These are phyloP conservation scores for Altica lythri DNA, from an alignment of 2,888 invertebrate genomes.

Conservation along the genomic window DNA sequence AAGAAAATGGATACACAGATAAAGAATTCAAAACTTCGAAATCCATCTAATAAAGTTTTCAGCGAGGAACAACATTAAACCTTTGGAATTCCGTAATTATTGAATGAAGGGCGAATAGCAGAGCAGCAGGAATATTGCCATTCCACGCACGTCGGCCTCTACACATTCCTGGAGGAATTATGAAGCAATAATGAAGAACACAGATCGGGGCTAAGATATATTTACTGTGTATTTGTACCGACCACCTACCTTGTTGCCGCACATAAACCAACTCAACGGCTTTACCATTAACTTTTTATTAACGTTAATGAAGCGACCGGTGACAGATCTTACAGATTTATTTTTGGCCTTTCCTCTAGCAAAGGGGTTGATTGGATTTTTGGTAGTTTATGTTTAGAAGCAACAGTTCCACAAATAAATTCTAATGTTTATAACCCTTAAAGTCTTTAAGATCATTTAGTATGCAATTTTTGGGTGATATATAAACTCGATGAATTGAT, in stretches of 20 bases:
- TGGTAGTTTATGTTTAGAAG: too few species aligned
- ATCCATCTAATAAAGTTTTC: constrained; percentile 30
- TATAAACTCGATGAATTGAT: too few species aligned
- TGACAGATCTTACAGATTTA: constrained; percentile 33
- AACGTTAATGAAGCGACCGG: constrained; percentile 34
- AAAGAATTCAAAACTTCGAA: constrained; percentile 18
- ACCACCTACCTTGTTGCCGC: constrained; percentile 48
- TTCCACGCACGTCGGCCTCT: constrained; percentile 50
- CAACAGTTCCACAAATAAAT: too few species aligned
- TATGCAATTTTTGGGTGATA: too few species aligned
- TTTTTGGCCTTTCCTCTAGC: constrained; percentile 16
- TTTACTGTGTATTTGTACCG: constrained; percentile 38
- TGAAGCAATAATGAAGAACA: constrained; percentile 56
- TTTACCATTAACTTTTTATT: constrained; percentile 37
- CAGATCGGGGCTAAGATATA: constrained; percentile 51
- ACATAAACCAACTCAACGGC: constrained; percentile 46
- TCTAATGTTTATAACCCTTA: too few species aligned
- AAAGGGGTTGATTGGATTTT: constrained; percentile 12
- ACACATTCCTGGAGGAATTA: constrained; percentile 54
- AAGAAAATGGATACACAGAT: too few species aligned
- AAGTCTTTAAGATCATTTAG: too few species aligned
- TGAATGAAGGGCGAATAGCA: constrained; percentile 40
- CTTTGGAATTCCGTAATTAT: constrained; percentile 43
- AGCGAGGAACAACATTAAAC: constrained; percentile 32
- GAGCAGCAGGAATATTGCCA: constrained; percentile 47